Evolutionary conservation across 2,888 invertebrate species (phyloP).

Genomic region (Brachyptera risi): DNA sequence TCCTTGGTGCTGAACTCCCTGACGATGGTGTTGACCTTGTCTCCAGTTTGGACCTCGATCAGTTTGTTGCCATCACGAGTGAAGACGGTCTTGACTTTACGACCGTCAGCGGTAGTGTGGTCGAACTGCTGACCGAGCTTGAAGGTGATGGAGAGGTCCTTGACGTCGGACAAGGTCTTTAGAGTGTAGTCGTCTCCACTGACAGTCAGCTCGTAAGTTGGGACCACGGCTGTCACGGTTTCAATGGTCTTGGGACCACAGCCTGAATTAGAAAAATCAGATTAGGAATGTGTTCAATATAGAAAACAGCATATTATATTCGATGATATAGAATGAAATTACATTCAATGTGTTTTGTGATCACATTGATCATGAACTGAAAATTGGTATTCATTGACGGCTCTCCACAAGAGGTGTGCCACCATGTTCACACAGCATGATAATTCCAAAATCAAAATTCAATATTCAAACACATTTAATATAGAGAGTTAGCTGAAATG

Average conservation of each 20-base stretch:
- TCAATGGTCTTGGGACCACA: neutral
- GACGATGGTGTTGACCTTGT: neutral
- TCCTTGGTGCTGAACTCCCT: neutral
- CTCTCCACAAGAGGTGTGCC: too few species aligned
- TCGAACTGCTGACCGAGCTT: neutral
- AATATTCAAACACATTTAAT: too few species aligned
- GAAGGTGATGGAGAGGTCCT: neutral
- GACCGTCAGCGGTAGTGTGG: neutral
- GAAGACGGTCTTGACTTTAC: neutral
- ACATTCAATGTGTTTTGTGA: too few species aligned
- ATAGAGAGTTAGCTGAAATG: too few species aligned
- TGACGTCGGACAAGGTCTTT: neutral
- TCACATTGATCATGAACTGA: too few species aligned
- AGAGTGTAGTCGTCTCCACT: neutral
- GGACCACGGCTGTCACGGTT: neutral
- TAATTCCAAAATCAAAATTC: too few species aligned
- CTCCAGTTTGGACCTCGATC: neutral
- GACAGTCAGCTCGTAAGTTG: neutral
- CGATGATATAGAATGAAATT: too few species aligned
- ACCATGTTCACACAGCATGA: too few species aligned
- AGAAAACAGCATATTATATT: too few species aligned
- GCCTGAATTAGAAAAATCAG: too few species aligned
- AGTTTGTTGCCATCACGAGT: neutral
- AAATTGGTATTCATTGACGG: too few species aligned
- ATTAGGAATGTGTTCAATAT: too few species aligned